Evolutionary conservation across 1,140 invertebrate species (phyloP), one percentile per base, ranked within the genome.

Genomic region (Nymphalis io): DNA sequence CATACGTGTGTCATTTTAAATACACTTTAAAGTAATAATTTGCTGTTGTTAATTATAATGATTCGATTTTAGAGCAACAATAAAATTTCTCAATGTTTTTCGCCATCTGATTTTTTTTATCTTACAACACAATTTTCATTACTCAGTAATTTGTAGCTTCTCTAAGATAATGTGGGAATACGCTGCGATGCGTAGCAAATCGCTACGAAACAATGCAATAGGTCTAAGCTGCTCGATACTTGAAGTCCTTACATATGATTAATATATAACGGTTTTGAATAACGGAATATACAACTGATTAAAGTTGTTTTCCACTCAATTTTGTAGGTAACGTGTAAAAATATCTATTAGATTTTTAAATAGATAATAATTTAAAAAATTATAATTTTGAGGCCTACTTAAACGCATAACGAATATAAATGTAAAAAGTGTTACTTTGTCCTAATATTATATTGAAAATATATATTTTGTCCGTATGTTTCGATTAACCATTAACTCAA

Each of bases 201-300:
- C 44, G 44, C 44, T 16, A 46, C 44, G 44, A 46, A n/a, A 46
- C 16, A 33, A 33, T 46, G 16, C 16, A 46, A 46, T 46, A 3
- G 44, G n/a, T 46, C n/a, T 46, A 46, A 46, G 15, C 15, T 46
- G 44, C n/a, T 46, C n/a, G n/a, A 46, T 46, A 46, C n/a, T 46
- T 3, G n/a, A n/a, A 46, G 16, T 46, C 44, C 44, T 46, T 16
- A 46, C 44, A 46, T n/a, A 44, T 3, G 3, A 27, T 27, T 27
- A 5, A 27, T 27, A 27, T 27, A 3, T 27, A 5, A 27, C 5
- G 23, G 0, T 2, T 27, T 27, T 27, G 23, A 27, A 27, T 27
- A 27, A 27, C 23, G 3, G 5, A 27, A 27, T 27, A 2, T 5
- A 27, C 3, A 3, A 27, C 5, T 27, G 27, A 33, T 33, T 33